Conservation (phyloP, 2,797 vertebrate genomes). For the Philypnodon macrostomus region DNA sequence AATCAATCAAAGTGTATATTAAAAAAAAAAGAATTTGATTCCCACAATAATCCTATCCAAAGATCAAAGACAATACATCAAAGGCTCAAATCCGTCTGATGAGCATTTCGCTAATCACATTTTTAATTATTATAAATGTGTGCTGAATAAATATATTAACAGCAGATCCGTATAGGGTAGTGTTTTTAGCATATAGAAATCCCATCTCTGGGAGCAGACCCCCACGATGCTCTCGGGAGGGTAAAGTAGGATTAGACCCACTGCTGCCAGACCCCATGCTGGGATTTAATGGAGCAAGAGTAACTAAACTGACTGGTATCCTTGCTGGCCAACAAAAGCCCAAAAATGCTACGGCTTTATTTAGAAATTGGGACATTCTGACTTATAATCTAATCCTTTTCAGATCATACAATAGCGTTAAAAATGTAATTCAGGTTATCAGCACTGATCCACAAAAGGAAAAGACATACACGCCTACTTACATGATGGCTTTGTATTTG, state of each 20-base stretch:
- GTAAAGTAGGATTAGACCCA: constrained; percentile 68
- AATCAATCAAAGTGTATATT: not conserved
- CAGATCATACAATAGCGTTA: constrained; percentile 42
- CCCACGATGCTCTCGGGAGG: constrained; percentile 54
- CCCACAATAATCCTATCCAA: constrained; percentile 1
- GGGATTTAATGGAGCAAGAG: constrained; percentile 69
- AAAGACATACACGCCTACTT: constrained; percentile 24
- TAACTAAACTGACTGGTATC: constrained; percentile 60
- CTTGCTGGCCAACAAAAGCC: constrained; percentile 51
- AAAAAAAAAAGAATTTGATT: not conserved
- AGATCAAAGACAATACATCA: not conserved
- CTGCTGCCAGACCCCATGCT: constrained; percentile 50
- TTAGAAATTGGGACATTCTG: constrained; percentile 65
- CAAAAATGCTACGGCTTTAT: constrained; percentile 55
- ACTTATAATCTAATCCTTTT: constrained; percentile 56
- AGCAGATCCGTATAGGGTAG: constrained; percentile 13
- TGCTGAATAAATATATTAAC: constrained; percentile 3
- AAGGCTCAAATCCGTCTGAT: not conserved
- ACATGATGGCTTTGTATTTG: constrained; percentile 21
- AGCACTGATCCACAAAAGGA: constrained; percentile 35
- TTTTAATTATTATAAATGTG: constrained; percentile 11
- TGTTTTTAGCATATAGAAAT: constrained; percentile 23
- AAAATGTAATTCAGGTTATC: constrained; percentile 58
- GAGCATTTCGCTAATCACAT: not conserved
- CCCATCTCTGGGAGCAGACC: constrained; percentile 34